Evolutionary conservation across 2,888 invertebrate genomes (phyloP).

Genomic region (Heteropelma amictum): DNA sequence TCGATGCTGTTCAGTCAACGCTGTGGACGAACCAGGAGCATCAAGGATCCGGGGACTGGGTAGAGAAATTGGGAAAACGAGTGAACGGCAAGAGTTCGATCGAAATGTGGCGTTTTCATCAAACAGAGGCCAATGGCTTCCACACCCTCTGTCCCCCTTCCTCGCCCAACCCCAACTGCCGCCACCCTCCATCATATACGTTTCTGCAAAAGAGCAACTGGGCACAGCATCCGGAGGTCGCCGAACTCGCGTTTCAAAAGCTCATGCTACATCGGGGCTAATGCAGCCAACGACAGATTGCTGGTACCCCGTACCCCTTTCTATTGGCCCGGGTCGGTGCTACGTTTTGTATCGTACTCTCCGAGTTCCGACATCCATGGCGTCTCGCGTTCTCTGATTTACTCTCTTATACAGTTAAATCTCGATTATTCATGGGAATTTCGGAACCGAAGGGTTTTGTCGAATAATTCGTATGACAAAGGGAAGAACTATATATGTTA

Average conservation of each 20-base stretch:
- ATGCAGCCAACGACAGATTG: conserved; percentile 78
- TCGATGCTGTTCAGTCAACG: not conserved
- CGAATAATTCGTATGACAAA: not conserved
- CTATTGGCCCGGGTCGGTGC: conserved; percentile 7
- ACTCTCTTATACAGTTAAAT: not conserved
- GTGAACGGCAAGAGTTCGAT: conserved; percentile 39
- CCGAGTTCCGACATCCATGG: conserved; percentile 9
- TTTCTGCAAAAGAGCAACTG: conserved; percentile 18
- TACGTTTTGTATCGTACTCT: not conserved
- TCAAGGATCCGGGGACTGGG: not conserved
- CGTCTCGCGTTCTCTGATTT: conserved; percentile 1
- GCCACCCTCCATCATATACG: conserved; percentile 63
- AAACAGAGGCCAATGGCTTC: conserved; percentile 55
- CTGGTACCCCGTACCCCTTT: conserved; percentile 57
- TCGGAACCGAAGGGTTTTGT: not conserved
- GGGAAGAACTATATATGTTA: not conserved
- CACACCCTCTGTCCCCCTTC: not conserved
- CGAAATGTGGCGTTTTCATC: conserved; percentile 60
- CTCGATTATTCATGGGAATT: not conserved
- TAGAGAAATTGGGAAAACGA: conserved; percentile 50
- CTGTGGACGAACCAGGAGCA: not conserved
- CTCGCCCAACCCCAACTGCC: not conserved
- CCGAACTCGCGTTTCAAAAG: conserved; percentile 69
- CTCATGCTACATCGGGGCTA: conserved; percentile 69
- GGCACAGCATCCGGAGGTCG: conserved; percentile 53